A percentile compares a stretch with the other conserved stretches of the same genome.
phyloP scores from a whole-genome alignment of 1,140 invertebrate species.

The Cydia pomonella region DNA sequence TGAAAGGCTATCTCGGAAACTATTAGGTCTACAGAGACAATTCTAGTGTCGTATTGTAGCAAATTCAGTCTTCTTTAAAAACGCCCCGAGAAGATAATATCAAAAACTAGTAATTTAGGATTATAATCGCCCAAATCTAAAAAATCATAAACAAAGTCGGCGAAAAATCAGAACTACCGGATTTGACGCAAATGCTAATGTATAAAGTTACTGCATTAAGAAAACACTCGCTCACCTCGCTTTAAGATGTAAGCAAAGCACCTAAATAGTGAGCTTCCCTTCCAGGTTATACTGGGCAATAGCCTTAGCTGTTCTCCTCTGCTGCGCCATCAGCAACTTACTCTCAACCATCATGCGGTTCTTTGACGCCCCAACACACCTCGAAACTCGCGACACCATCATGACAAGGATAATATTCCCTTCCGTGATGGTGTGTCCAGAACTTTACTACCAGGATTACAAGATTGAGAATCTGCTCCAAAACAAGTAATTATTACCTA shows the following conservation, averaged over 20 bases:
- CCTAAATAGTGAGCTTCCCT: neutral
- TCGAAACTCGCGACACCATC: conserved; percentile 39
- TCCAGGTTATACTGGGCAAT: conserved; percentile 11
- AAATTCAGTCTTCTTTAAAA: too few relatives aligned
- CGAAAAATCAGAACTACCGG: too few relatives aligned
- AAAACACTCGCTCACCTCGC: too few relatives aligned
- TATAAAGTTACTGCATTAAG: too few relatives aligned
- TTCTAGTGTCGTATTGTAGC: too few relatives aligned
- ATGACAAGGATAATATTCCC: conserved; percentile 44
- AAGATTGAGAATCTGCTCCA: conserved; percentile 52
- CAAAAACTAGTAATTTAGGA: too few relatives aligned
- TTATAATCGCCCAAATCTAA: too few relatives aligned
- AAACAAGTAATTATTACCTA: conserved; percentile 41
- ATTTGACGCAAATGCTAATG: too few relatives aligned
- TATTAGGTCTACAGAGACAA: too few relatives aligned
- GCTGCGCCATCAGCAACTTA: conserved; percentile 33
- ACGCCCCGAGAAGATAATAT: too few relatives aligned
- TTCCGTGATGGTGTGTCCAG: conserved; percentile 53
- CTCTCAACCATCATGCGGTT: conserved; percentile 46
- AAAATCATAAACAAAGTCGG: too few relatives aligned
- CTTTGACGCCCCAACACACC: conserved; percentile 49
- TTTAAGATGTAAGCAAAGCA: neutral
- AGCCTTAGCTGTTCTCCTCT: neutral
- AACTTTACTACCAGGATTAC: conserved; percentile 44
- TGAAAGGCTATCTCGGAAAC: too few relatives aligned